A percentile compares a stretch with the other conserved stretches of the same genome.
phyloP scores from a whole-genome alignment of 2,888 invertebrate species.

The Meteorus colon region DNA sequence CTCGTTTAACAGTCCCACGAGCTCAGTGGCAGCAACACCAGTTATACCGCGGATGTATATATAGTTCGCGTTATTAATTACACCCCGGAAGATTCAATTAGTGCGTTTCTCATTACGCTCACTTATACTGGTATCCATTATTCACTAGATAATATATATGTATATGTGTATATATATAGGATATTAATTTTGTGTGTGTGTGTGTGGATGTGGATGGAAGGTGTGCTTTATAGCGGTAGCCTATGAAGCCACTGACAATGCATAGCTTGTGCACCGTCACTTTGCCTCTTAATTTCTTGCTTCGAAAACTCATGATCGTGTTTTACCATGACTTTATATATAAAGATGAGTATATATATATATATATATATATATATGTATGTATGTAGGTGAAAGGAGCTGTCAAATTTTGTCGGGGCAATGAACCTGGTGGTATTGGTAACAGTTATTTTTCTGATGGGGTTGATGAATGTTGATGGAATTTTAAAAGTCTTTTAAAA shows the following conservation, averaged over 20 bases:
- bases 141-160: constrained; percentile 55
- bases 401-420: background rate
- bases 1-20: constrained; percentile 42
- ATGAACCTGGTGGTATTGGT: background rate
- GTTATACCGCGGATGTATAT: constrained; percentile 55
- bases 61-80: constrained; percentile 70
- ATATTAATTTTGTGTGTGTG: background rate
- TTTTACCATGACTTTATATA: background rate
- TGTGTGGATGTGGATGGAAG: background rate
- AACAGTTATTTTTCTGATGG: background rate
- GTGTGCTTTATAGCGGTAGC: constrained; percentile 24
- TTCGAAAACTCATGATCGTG: constrained; percentile 21
- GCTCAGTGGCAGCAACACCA: background rate
- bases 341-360: background rate
- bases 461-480: no score
- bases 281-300: constrained; percentile 29
- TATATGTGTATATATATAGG: background rate
- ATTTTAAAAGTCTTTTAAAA: no score
- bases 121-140: constrained; percentile 69
- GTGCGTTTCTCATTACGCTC: constrained; percentile 71
- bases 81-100: constrained; percentile 72
- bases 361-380: no score
- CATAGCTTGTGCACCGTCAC: constrained; percentile 32
- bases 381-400: background rate
- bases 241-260: constrained; percentile 44